Percentiles rank a stretch among this genome's conserved stretches.
These are phyloP conservation scores for Panulirus ornatus DNA, from an alignment of 1,140 invertebrate species.

Conservation along the genomic window DNA sequence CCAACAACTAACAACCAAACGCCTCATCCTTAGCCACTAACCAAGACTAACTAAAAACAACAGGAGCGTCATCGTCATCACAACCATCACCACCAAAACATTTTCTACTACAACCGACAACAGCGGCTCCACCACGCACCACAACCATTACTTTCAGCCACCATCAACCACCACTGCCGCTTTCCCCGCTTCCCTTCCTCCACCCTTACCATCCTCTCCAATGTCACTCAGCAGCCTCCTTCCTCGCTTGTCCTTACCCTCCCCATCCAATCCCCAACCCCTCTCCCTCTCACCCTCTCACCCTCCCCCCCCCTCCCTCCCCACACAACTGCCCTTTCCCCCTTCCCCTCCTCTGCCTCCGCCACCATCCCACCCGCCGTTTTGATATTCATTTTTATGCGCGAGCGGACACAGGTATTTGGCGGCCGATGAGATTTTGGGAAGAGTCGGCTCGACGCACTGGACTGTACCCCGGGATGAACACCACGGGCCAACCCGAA, in stretches of 20 bases:
- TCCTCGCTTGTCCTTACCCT: not conserved
- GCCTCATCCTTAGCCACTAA: too few relatives aligned
- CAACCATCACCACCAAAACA: too few relatives aligned
- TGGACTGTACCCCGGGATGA: slow-evolving; percentile 28
- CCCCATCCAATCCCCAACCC: not conserved
- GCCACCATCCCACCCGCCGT: slow-evolving; percentile 20
- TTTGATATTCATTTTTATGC: slow-evolving; percentile 42
- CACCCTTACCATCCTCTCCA: not conserved
- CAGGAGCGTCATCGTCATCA: too few relatives aligned
- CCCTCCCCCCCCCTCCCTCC: not conserved
- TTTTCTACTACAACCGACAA: too few relatives aligned
- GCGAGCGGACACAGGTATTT: slow-evolving; percentile 29
- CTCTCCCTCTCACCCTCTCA: not conserved
- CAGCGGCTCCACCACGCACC: too few relatives aligned
- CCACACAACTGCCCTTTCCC: not conserved
- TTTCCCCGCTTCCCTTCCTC: not conserved
- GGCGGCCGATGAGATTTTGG: slow-evolving; percentile 42
- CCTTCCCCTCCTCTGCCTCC: not conserved
- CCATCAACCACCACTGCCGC: not conserved
- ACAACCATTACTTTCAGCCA: too few relatives aligned
- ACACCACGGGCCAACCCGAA: too few relatives aligned
- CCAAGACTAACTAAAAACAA: too few relatives aligned
- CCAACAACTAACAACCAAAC: too few relatives aligned
- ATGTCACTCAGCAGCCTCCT: not conserved
- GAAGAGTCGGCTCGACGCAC: not conserved